Percentiles rank a stretch among this genome's conserved stretches.
Evolutionary conservation across 2,113 vertebrate species (phyloP).

Genomic region (Drymodes brunneopygia): DNA sequence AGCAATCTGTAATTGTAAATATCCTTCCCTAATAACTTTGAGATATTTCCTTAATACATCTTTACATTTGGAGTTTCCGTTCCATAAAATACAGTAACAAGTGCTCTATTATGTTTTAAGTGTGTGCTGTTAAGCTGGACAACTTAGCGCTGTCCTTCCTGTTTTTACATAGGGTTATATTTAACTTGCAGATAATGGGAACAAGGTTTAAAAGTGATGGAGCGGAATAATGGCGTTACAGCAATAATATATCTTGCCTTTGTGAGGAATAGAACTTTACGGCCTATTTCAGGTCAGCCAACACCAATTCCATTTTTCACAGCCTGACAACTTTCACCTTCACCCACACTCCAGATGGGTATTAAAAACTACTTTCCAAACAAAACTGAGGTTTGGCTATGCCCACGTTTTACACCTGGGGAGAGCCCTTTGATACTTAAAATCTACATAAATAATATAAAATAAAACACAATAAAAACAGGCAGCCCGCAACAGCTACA

Average conservation of each 20-base stretch:
- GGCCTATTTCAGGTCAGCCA: conserved; percentile 77
- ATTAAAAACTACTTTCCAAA: conserved; percentile 68
- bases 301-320: conserved; percentile 78
- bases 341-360: conserved; percentile 68
- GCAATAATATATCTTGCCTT: conserved; percentile 85
- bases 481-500: background rate
- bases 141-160: conserved; percentile 82
- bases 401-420: background rate
- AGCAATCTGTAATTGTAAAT: conserved; percentile 87
- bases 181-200: conserved; percentile 86
- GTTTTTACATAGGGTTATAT: conserved; percentile 86
- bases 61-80: conserved; percentile 86
- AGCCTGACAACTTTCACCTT: conserved; percentile 83
- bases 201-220: conserved; percentile 87
- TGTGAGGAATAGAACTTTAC: conserved; percentile 79
- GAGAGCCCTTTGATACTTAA: background rate
- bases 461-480: background rate
- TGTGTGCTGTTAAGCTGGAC: conserved; percentile 81
- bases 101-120: conserved; percentile 86
- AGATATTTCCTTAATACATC: conserved; percentile 87
- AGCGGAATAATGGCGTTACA: conserved; percentile 83
- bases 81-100: conserved; percentile 87
- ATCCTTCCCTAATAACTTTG: conserved; percentile 85
- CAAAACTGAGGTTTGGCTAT: background rate
- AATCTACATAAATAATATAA: background rate